phyloP scores from a whole-genome alignment of 1,140 invertebrate genomes.

The Tetramorium alpestre region DNA sequence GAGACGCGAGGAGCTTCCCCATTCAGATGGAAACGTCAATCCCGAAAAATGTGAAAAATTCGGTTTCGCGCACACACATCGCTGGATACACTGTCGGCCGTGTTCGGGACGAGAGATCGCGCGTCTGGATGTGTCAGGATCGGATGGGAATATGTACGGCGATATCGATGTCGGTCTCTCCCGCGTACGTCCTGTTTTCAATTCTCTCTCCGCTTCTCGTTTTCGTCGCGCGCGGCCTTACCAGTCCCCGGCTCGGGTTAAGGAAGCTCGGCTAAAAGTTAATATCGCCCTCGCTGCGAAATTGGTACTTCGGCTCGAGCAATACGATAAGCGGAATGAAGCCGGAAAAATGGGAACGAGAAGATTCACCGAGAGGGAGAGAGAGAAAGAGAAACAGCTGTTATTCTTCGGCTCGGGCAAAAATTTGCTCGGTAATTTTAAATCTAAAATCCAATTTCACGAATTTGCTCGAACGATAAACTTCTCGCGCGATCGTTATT shows the following conservation, averaged over 20 bases:
- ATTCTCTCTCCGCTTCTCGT: neutral
- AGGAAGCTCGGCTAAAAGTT: constrained; percentile 27
- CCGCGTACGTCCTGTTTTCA: neutral
- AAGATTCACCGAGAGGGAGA: neutral
- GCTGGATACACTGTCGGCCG: neutral
- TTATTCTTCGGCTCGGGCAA: neutral
- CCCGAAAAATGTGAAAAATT: constrained; percentile 2
- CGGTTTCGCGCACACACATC: constrained; percentile 24
- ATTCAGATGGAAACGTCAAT: constrained; percentile 8
- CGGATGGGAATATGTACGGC: neutral
- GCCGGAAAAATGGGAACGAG: constrained; percentile 21
- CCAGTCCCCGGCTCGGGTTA: neutral
- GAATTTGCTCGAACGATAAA: neutral
- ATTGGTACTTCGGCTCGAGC: constrained; percentile 40
- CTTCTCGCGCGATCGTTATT: neutral
- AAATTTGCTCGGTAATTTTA: constrained; percentile 25
- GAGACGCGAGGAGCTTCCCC: too few species aligned
- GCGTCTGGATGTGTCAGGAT: constrained; percentile 13
- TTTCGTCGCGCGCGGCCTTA: neutral
- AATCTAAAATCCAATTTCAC: constrained; percentile 20
- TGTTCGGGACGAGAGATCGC: neutral
- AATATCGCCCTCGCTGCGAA: neutral
- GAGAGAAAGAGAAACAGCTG: neutral
- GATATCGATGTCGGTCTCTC: constrained; percentile 6
- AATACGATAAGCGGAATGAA: constrained; percentile 33